Evolutionary conservation across 2,888 invertebrate species (phyloP).

Genomic region (Gymnoscelis rufifasciata): DNA sequence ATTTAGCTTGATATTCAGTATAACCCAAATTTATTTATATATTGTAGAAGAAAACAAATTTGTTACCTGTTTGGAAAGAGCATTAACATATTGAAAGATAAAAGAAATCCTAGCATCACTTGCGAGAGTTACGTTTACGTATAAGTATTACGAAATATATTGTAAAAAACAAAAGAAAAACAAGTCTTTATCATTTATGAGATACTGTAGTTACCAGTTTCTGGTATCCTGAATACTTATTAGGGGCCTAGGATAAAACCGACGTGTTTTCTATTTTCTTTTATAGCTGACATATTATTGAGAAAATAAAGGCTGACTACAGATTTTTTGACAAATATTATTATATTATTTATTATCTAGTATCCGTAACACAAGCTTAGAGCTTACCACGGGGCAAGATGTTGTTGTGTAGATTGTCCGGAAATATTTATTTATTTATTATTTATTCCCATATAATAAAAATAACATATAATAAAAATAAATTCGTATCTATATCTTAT

Average conservation of each 20-base stretch:
- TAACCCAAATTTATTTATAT: constrained; percentile 20
- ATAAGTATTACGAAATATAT: neutral
- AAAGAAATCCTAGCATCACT: neutral
- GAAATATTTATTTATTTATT: too few species aligned
- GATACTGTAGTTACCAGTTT: neutral
- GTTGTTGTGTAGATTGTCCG: too few species aligned
- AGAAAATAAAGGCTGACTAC: too few species aligned
- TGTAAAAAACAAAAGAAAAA: neutral
- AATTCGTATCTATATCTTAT: too few species aligned
- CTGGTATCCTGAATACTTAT: neutral
- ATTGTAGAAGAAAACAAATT: constrained; percentile 15
- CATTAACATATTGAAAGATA: neutral
- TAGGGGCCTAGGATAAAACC: neutral
- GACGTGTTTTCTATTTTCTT: too few species aligned
- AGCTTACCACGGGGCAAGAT: too few species aligned
- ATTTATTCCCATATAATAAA: too few species aligned
- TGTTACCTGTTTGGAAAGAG: constrained; percentile 28
- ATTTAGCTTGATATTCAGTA: constrained; percentile 16
- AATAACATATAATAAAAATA: too few species aligned
- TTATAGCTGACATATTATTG: too few species aligned
- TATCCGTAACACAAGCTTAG: too few species aligned
- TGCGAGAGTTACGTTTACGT: neutral
- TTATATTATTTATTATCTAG: too few species aligned
- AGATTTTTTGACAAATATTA: too few species aligned
- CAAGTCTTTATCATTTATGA: constrained; percentile 1